A percentile compares a stretch with the other conserved stretches of the same genome.
Conservation (phyloP, 2,888 invertebrate species). For the Stenotaenia linearis region DNA sequence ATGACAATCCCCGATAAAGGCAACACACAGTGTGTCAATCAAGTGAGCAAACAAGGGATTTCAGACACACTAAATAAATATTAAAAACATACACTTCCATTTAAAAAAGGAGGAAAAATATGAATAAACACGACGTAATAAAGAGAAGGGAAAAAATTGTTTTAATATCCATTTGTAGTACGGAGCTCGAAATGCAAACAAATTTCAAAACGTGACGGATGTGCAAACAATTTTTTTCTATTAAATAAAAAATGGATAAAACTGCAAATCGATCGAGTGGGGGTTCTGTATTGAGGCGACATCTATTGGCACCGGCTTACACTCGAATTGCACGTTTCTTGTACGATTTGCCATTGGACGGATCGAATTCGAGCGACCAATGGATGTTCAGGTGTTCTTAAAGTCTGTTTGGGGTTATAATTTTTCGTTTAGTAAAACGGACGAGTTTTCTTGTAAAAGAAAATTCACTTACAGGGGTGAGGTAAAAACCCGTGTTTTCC, state of each 20-base stretch:
- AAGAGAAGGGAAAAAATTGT: too few species aligned
- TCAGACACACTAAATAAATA: constrained; percentile 11
- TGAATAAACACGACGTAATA: constrained; percentile 11
- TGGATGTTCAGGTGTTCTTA: not conserved
- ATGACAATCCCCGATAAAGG: constrained; percentile 19
- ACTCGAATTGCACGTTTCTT: not conserved
- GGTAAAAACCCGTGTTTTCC: not conserved
- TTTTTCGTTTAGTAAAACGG: constrained; percentile 8
- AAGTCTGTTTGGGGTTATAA: not conserved
- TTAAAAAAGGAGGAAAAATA: not conserved
- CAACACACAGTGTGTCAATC: constrained; percentile 14
- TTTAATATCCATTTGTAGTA: not conserved
- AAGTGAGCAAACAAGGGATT: not conserved
- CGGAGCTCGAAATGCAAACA: not conserved
- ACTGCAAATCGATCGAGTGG: not conserved
- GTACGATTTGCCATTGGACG: not conserved
- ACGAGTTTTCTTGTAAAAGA: not conserved
- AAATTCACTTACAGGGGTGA: not conserved
- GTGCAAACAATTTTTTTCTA: too few species aligned
- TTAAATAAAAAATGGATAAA: too few species aligned
- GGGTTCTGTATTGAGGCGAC: not conserved
- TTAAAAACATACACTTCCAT: not conserved
- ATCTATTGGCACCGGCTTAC: not conserved
- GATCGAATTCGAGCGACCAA: not conserved
- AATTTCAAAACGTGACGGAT: too few species aligned